These are phyloP conservation scores for Exaiptasia diaphana DNA, from an alignment of 64 coral and sea anemone genomes.

Conservation along the genomic window DNA sequence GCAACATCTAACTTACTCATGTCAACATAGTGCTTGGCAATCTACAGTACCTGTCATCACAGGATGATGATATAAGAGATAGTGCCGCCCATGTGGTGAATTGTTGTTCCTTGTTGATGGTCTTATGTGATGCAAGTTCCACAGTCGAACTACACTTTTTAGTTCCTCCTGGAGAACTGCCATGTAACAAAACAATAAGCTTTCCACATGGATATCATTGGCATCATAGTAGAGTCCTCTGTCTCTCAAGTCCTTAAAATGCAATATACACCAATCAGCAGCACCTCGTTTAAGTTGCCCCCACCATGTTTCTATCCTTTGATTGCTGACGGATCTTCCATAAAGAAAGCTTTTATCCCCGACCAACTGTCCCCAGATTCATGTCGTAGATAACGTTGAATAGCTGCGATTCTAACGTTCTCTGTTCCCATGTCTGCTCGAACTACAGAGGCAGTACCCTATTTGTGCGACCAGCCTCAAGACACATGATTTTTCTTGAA, in stretches of 20 bases:
- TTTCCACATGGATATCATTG: conserved; percentile 36
- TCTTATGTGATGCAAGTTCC: conserved; percentile 24
- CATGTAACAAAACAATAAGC: conserved; percentile 25
- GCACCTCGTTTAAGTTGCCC: conserved; percentile 17
- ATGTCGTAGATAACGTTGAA: conserved; percentile 32
- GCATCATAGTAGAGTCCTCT: conserved; percentile 46
- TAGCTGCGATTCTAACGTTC: conserved; percentile 23
- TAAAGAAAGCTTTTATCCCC: conserved; percentile 32
- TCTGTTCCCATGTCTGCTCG: conserved; percentile 44
- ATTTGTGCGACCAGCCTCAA: conserved; percentile 26
- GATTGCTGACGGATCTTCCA: conserved; percentile 38
- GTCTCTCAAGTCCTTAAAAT: conserved; percentile 17
- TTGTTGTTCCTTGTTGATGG: conserved; percentile 10
- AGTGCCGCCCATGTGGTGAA: background rate
- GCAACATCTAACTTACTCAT: conserved; percentile 32
- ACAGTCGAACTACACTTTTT: conserved; percentile 1
- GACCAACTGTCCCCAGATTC: conserved; percentile 18
- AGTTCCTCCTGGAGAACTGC: conserved; percentile 20
- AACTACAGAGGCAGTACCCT: conserved; percentile 15
- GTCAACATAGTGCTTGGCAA: conserved; percentile 19
- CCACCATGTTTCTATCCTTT: conserved; percentile 47
- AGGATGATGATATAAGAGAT: conserved; percentile 32
- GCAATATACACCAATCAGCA: conserved; percentile 24
- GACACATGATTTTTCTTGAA: conserved; percentile 18
- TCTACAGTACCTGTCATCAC: conserved; percentile 23